Evolutionary conservation across 2,888 invertebrate genomes (phyloP).

Genomic region (Rhingia campestris): DNA sequence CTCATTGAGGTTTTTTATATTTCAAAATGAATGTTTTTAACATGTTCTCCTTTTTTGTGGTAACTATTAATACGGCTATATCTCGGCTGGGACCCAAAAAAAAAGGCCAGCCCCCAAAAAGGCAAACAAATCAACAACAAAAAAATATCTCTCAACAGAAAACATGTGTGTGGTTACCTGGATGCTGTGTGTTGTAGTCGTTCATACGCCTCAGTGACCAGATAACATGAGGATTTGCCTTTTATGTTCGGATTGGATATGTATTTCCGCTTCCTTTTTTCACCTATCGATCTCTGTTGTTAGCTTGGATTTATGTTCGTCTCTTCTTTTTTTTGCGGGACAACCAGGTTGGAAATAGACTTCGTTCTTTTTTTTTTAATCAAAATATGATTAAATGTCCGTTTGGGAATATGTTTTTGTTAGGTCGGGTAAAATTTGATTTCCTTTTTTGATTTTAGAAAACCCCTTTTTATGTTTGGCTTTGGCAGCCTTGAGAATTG

Average conservation of each 20-base stretch:
- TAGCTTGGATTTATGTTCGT: conserved; percentile 16
- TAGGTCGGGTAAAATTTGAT: conserved; percentile 27
- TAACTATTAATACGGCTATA: conserved; percentile 41
- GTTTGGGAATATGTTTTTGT: conserved; percentile 47
- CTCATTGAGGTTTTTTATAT: neutral
- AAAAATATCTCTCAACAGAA: conserved; percentile 32
- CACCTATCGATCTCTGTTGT: conserved; percentile 37
- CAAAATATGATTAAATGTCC: conserved; percentile 67
- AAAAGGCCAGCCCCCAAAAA: conserved; percentile 9
- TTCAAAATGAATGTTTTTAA: conserved; percentile 8
- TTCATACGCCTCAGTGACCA: conserved; percentile 66
- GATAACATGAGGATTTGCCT: conserved; percentile 65
- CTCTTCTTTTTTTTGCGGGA: conserved; percentile 6
- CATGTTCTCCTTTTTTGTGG: conserved; percentile 24
- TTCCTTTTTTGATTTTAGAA: conserved; percentile 35
- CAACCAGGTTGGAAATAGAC: conserved; percentile 15
- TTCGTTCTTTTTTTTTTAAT: conserved; percentile 34
- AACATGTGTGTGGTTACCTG: conserved; percentile 32
- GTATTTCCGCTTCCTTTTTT: conserved; percentile 46
- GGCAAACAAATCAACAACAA: conserved; percentile 1
- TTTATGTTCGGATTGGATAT: conserved; percentile 46
- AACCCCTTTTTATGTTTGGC: conserved; percentile 3
- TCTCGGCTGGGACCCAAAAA: neutral
- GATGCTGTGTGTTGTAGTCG: conserved; percentile 42
- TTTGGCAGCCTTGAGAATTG: conserved; percentile 13